Evolutionary conservation across 2,113 vertebrate species (phyloP).

Genomic region (Anolis carolinensis): DNA sequence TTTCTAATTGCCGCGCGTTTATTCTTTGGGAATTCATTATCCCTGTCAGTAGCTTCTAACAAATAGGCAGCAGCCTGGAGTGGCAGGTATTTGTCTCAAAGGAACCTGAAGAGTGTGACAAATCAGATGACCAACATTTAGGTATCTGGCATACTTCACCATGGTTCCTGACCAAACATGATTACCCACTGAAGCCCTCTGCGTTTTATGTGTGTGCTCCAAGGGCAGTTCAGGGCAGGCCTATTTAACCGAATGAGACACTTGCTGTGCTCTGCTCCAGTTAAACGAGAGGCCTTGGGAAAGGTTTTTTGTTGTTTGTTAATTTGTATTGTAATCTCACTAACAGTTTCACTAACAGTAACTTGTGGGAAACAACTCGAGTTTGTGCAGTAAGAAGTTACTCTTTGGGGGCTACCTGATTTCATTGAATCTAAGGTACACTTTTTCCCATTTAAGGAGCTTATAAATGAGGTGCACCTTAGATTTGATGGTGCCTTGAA

Average conservation of each 20-base stretch:
- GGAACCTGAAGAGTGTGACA: neutral
- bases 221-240: conserved; percentile 42
- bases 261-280: conserved; percentile 49
- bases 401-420: too few relatives aligned
- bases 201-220: conserved; percentile 27
- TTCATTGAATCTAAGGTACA: too few relatives aligned
- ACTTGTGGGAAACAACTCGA: conserved; percentile 29
- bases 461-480: too few relatives aligned
- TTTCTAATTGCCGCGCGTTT: conserved; percentile 64
- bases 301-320: conserved; percentile 46
- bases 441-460: too few relatives aligned
- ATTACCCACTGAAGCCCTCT: conserved; percentile 40
- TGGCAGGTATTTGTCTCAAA: conserved; percentile 34
- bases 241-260: conserved; percentile 42
- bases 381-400: neutral
- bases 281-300: conserved; percentile 51
- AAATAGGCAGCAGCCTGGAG: conserved; percentile 44
- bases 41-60: conserved; percentile 22
- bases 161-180: conserved; percentile 48
- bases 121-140: conserved; percentile 40
- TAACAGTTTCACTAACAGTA: conserved; percentile 41
- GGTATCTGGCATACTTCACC: conserved; percentile 51
- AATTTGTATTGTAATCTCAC: conserved; percentile 30
- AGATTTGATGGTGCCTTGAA: too few relatives aligned
- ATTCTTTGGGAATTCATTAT: conserved; percentile 36